phyloP scores from a whole-genome alignment of 2,113 vertebrate species.

The Neotragus moschatus region DNA sequence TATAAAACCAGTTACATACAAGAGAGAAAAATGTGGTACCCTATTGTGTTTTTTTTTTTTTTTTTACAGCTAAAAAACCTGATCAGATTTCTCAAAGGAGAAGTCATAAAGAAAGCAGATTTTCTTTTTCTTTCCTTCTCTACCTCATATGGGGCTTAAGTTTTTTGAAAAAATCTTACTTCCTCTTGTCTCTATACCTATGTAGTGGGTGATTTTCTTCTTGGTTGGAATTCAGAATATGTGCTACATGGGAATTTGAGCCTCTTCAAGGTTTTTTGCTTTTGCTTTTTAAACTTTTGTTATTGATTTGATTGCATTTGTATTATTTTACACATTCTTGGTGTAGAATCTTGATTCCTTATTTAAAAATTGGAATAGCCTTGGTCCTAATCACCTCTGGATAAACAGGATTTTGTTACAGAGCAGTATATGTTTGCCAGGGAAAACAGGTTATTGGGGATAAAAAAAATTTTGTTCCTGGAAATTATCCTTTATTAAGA shows the following conservation, averaged over 20 bases:
- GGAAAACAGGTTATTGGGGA: background rate
- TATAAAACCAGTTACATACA: background rate
- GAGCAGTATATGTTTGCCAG: background rate
- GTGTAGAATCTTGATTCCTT: background rate
- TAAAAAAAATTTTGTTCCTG: slow-evolving; percentile 16
- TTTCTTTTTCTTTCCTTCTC: slow-evolving; percentile 27
- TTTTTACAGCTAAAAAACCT: background rate
- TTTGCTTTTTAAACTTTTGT: background rate
- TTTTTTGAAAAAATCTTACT: background rate
- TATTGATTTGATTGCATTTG: background rate
- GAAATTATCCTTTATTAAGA: slow-evolving; percentile 18
- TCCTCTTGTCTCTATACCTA: background rate
- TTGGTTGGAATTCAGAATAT: background rate
- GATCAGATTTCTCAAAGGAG: background rate
- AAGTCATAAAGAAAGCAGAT: background rate
- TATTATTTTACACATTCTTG: slow-evolving; percentile 2
- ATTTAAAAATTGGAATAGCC: background rate
- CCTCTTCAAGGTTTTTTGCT: background rate
- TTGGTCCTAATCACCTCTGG: background rate
- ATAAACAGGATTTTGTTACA: slow-evolving; percentile 25
- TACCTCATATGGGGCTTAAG: background rate
- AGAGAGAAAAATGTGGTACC: background rate
- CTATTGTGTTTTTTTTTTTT: background rate
- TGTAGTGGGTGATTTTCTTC: background rate
- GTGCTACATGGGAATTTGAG: background rate